Base-by-base conservation (phyloP, 2,797 vertebrate species). In the Eupleurogrammus muticus region DNA sequence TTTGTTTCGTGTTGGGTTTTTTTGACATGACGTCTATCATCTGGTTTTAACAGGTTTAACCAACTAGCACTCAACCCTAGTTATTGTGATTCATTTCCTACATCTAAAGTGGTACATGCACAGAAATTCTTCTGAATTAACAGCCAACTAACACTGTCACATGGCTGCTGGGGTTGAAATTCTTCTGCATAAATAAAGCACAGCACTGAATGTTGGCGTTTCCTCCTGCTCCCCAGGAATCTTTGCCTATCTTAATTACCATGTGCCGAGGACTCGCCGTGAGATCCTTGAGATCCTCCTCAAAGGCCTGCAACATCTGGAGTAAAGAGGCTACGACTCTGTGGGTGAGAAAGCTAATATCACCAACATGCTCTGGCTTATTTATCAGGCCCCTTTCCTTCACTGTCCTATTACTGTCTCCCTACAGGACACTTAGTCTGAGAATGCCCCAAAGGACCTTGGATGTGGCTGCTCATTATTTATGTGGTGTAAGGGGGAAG, bases 241-340 rank as follows among this genome's bases (percentile, higher is more conserved):
- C 85, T 99, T 99, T 92, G 98, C 98, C 58, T 99, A 99, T 93
- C 95, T 99, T 84, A 99, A 99, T 89, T 99, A 99, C 90, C 97
- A 99, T 59, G 98, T 99, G 75, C 97, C 97, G 70, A 95, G 95
- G 88, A 97, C 96, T 54, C 95, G 98, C 17, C 87, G 96, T 50
- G 97, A 99, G 87, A 98, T 99, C 93, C 95, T 99, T 89, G 97
- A 99, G 89, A 97, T 97, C 48, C 96, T 99, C 6, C 96, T 99
- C 75, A 99, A 96, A 88, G 98, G 98, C 68, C 95, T 99, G 32
- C 95, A 91, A 78, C 95, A 98, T 65, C 91, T 99, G 90, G 98
- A 99, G 83, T 99, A 99, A 92, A 93, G 98, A 74, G 98, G 98
- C 73, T 99, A 99, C 36, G 98, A 99, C 87, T 99, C 98, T 21